These are phyloP conservation scores for Lutjanus argentimaculatus DNA, from an alignment of 2,797 vertebrate genomes.

Conservation along the genomic window DNA sequence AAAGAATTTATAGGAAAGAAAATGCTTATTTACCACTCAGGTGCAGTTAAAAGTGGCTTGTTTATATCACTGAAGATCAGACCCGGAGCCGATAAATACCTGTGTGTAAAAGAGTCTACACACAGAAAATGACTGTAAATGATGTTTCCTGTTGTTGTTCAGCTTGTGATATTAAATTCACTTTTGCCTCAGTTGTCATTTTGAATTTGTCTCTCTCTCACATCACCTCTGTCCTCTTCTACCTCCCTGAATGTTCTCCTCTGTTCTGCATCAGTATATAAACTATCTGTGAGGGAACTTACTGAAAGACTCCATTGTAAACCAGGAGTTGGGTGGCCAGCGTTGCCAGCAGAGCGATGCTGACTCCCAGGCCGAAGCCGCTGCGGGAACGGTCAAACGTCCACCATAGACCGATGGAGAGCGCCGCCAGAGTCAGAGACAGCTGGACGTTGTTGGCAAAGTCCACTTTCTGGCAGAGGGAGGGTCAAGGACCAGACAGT, in stretches of 20 bases:
- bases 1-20: too few relatives aligned
- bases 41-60: too few relatives aligned
- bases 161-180: background rate
- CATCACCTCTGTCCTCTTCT: background rate
- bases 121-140: too few relatives aligned
- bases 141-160: background rate
- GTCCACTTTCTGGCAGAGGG: slow-evolving; percentile 92
- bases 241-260: background rate
- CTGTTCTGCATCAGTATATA: background rate
- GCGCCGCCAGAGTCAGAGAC: slow-evolving; percentile 94
- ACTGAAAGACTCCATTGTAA: slow-evolving; percentile 97
- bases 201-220: background rate
- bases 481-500: slow-evolving; percentile 83
- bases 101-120: too few relatives aligned
- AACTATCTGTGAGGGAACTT: slow-evolving; percentile 74
- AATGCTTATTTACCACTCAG: too few relatives aligned
- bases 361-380: slow-evolving; percentile 93
- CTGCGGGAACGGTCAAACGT: slow-evolving; percentile 95
- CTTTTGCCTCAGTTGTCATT: background rate
- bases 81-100: too few relatives aligned
- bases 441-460: slow-evolving; percentile 97
- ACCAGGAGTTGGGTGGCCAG: slow-evolving; percentile 94
- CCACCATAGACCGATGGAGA: slow-evolving; percentile 97
- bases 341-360: slow-evolving; percentile 93
- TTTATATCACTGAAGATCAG: too few relatives aligned